Evolutionary conservation across 2,113 vertebrate species (phyloP).

Genomic region (Notechis scutatus): DNA sequence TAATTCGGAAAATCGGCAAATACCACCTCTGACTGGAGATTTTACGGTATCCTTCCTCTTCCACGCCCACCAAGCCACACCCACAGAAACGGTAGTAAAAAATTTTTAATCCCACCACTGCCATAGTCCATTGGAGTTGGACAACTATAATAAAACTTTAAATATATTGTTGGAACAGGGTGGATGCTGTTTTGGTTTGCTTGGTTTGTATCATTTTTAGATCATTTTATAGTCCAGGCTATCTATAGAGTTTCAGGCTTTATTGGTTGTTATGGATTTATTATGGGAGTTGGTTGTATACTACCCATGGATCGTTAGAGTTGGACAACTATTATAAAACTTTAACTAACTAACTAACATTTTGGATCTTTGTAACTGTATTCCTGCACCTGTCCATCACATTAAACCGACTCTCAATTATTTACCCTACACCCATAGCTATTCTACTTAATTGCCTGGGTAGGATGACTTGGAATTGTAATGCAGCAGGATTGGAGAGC

Average conservation of each 20-base stretch:
- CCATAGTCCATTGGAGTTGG: no score
- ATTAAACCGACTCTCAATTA: background rate
- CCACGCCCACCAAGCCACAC: no score
- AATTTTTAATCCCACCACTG: no score
- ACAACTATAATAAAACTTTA: no score
- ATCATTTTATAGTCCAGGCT: background rate
- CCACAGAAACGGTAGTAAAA: no score
- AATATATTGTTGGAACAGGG: no score
- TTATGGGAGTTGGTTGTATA: background rate
- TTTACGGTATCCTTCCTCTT: no score
- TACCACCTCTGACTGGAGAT: no score
- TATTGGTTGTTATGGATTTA: background rate
- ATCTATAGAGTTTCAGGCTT: background rate
- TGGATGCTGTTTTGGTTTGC: no score
- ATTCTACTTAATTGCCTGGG: background rate
- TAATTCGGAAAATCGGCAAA: no score
- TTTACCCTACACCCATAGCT: background rate
- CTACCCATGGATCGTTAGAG: background rate
- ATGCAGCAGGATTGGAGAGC: background rate
- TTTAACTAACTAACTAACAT: background rate
- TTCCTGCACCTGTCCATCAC: background rate
- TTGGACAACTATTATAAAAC: background rate
- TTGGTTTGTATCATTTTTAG: background rate
- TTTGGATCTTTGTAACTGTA: background rate
- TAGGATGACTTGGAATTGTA: background rate